Evolutionary conservation across 2,888 invertebrate genomes (phyloP), one percentile per base, ranked within the genome.

Genomic region (Bhutanitis thaidina): DNA sequence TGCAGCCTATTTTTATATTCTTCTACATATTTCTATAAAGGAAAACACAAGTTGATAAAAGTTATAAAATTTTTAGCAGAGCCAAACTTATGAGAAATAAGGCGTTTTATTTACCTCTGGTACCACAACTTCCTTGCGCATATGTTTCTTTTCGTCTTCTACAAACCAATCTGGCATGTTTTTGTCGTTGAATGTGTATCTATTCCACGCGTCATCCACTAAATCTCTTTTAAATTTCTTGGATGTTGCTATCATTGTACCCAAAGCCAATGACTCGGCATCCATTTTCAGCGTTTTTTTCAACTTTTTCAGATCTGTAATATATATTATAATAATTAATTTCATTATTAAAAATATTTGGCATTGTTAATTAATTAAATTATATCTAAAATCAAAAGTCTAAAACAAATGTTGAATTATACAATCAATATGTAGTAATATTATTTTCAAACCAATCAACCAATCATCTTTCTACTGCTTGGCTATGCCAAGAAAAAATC

Each of bases 131-230:
- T 93, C 93, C 72, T 94, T 95, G 60, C 90, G 92, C 94, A 96
- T 96, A 69, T 98, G 97, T 73, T 95, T 94, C 56, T 93, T 92
- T 79, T 99, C 99, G 66, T 99, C 99, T 53, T 96, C 93, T 0
- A 93, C 91, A 84, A 99, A 99, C 99, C 99, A 99, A 63, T 95
- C 95, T 0, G 99, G 99, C 41, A 99, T 89, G 73, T 95, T 92
- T 1, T 93, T 93, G 76, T 99, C 99, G 71, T 97, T 97, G 73
- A 96, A 97, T 2, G 95, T 93, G 74, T 96, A 98, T 63, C 97
- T 92, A 81, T 98, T 97, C 95, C 97, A 99, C 0, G 94, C 97
- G 43, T 92, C 94, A 74, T 99, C 98, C 8, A 95, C 90, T 8
- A 99, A 85, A 73, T 99, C 98, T 30, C 98, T 92, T 67, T 96